phyloP scores from a whole-genome alignment of 2,113 vertebrate species.

The Todiramphus saurophagus region DNA sequence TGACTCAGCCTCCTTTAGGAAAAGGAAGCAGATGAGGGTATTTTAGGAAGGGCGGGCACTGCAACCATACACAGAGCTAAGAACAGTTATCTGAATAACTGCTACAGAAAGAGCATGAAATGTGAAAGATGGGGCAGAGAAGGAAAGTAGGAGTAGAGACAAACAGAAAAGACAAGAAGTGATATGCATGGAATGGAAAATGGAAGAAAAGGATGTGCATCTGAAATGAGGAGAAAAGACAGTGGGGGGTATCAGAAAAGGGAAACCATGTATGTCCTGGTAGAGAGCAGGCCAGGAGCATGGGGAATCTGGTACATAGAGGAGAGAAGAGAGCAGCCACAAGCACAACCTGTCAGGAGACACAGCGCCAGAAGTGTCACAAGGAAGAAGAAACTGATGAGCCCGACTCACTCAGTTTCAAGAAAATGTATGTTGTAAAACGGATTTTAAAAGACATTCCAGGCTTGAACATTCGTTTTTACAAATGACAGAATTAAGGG shows the following conservation, averaged over 20 bases:
- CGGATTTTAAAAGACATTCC: neutral
- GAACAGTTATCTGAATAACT: neutral
- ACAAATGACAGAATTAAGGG: neutral
- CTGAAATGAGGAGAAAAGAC: neutral
- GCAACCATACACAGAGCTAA: neutral
- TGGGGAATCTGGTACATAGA: neutral
- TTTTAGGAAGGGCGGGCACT: neutral
- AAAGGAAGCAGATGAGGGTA: neutral
- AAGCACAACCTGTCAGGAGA: neutral
- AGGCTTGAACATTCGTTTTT: neutral
- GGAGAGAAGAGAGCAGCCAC: neutral
- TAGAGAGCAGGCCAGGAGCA: neutral
- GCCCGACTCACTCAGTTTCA: neutral
- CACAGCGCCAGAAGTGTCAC: neutral
- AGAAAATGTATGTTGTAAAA: neutral
- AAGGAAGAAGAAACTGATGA: neutral
- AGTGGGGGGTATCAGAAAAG: neutral
- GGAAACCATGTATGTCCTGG: neutral
- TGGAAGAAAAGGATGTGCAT: neutral
- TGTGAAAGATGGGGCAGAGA: neutral
- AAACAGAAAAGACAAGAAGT: neutral
- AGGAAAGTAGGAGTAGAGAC: neutral
- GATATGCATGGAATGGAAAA: neutral
- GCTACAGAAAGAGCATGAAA: neutral
- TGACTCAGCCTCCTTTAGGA: slow-evolving; percentile 18